These are phyloP conservation scores for Tiliacea aurago DNA, from an alignment of 2,888 invertebrate genomes.

Conservation along the genomic window DNA sequence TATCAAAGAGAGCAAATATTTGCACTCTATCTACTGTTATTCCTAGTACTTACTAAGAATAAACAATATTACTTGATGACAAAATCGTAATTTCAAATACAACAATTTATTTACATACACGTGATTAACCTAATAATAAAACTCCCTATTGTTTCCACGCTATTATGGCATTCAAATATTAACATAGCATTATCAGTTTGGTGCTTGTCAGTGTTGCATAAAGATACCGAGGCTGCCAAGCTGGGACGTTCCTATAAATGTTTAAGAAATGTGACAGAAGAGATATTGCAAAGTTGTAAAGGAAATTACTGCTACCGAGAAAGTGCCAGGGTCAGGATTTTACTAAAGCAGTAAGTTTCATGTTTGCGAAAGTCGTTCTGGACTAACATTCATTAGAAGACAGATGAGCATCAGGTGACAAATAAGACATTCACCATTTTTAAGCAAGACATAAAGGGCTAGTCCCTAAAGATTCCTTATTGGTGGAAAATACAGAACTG, in stretches of 20 bases:
- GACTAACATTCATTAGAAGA: not conserved
- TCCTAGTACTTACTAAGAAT: not conserved
- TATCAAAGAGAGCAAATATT: not conserved
- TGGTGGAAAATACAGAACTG: not conserved
- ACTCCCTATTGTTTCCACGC: slow-evolving; percentile 48
- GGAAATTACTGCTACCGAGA: not conserved
- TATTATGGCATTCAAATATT: slow-evolving; percentile 49
- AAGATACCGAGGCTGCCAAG: slow-evolving; percentile 52
- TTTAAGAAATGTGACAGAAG: slow-evolving; percentile 42
- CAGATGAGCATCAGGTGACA: not conserved
- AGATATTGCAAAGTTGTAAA: not conserved
- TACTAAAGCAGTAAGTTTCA: slow-evolving; percentile 37
- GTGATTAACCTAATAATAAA: slow-evolving; percentile 50
- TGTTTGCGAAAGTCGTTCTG: not conserved
- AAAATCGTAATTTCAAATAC: slow-evolving; percentile 3
- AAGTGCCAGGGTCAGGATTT: not conserved
- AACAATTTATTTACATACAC: slow-evolving; percentile 24
- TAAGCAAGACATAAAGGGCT: not conserved
- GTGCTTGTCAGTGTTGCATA: slow-evolving; percentile 37
- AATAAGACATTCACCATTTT: not conserved
- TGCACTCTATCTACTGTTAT: too few relatives aligned
- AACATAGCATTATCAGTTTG: slow-evolving; percentile 26
- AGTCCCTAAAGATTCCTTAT: not conserved
- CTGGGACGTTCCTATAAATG: slow-evolving; percentile 6
- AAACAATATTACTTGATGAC: not conserved